Percentiles rank a stretch among this genome's conserved stretches.
Conservation (phyloP, 2,113 vertebrate genomes). For the Dicerorhinus sumatrensis region DNA sequence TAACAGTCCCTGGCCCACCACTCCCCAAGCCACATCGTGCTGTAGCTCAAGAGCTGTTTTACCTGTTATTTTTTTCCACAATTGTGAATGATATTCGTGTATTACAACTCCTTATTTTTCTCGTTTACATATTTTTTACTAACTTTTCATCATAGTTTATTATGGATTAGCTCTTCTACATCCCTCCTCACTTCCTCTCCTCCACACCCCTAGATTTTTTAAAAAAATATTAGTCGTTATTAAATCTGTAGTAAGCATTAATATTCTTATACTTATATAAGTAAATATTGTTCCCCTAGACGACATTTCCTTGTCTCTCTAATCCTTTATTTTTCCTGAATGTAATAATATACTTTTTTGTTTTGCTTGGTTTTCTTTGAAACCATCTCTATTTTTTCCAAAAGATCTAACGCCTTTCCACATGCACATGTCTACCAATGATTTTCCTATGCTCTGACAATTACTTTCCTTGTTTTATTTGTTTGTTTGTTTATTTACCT, state of each 20-base stretch:
- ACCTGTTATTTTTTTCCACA: not conserved
- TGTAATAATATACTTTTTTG: not conserved
- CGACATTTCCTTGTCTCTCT: not conserved
- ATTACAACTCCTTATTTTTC: not conserved
- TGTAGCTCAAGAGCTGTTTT: not conserved
- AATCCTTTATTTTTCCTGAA: not conserved
- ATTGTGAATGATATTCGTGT: not conserved
- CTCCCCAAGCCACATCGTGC: not conserved
- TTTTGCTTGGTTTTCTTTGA: conserved; percentile 4
- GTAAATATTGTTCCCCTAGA: not conserved
- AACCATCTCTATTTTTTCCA: not conserved
- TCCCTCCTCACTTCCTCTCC: not conserved
- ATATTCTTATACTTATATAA: not conserved
- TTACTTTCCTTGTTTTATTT: not conserved
- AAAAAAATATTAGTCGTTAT: not conserved
- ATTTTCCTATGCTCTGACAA: not conserved
- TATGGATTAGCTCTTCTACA: not conserved
- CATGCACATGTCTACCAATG: not conserved
- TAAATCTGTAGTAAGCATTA: not conserved
- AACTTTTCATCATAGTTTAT: not conserved
- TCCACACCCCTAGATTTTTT: not conserved
- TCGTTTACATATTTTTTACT: not conserved
- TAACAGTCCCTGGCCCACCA: not conserved
- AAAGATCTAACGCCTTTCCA: not conserved
- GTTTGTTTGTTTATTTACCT: not conserved